phyloP scores from a whole-genome alignment of 2,797 vertebrate species.

The Poliocrania exsul region DNA sequence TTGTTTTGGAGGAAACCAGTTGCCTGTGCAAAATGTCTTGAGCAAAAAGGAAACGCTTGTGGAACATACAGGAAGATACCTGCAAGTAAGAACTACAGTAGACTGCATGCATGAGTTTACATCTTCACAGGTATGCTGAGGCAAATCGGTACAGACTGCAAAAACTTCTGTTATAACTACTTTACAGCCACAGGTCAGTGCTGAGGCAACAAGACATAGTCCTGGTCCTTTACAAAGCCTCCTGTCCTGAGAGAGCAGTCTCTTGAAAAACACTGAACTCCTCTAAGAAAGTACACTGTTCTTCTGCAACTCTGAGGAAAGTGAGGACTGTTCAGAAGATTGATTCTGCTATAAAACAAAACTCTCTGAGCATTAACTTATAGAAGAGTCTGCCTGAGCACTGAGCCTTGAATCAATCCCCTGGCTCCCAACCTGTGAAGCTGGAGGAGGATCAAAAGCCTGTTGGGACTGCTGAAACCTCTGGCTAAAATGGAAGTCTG shows the following conservation, averaged over 20 bases:
- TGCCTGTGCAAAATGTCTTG: background rate
- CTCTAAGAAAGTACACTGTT: background rate
- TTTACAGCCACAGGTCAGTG: background rate
- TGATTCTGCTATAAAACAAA: background rate
- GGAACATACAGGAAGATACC: background rate
- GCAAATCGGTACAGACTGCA: background rate
- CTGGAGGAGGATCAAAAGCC: background rate
- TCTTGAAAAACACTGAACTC: background rate
- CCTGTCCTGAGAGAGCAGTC: background rate
- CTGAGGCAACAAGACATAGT: background rate
- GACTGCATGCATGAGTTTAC: background rate
- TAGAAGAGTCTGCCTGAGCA: background rate
- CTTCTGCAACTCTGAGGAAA: background rate
- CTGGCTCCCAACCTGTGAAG: slow-evolving; percentile 7
- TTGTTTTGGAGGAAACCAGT: background rate
- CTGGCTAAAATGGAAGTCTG: background rate
- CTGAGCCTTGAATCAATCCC: background rate
- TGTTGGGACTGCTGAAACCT: background rate
- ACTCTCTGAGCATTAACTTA: background rate
- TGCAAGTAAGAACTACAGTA: background rate
- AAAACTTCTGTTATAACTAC: background rate
- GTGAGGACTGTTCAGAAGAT: background rate
- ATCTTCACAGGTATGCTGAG: background rate
- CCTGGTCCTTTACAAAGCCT: background rate
- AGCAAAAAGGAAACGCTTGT: background rate